These are phyloP conservation scores for Marisa cornuarietis DNA, from an alignment of 1,140 invertebrate genomes.

Conservation along the genomic window DNA sequence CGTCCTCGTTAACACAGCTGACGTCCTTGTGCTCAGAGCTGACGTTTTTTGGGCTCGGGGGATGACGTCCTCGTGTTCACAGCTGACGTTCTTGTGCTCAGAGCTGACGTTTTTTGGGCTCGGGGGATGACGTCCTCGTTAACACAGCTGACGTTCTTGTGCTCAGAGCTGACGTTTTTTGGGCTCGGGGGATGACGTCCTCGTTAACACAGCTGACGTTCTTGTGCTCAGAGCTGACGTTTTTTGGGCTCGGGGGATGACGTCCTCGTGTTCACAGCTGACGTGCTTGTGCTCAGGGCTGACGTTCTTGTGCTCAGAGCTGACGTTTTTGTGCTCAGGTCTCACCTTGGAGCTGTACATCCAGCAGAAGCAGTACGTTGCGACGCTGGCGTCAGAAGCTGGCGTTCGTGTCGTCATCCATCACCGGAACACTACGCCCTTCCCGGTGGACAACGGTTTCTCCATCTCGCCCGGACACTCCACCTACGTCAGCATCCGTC, in stretches of 20 bases:
- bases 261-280: no score
- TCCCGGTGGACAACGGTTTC: conserved; percentile 65
- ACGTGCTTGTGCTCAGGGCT: no score
- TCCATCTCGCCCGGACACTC: conserved; percentile 58
- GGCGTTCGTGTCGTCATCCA: conserved; percentile 64
- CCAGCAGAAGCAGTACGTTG: conserved; percentile 59
- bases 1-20: no score
- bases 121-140: no score
- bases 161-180: neutral
- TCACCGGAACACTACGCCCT: conserved; percentile 55
- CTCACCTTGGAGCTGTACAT: conserved; percentile 61
- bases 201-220: no score
- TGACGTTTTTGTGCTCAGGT: conserved; percentile 38
- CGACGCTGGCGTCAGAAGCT: conserved; percentile 53
- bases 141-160: no score
- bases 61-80: neutral
- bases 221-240: no score
- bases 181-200: no score
- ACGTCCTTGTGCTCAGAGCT: neutral
- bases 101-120: no score
- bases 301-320: neutral
- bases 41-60: no score
- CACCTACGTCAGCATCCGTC: conserved; percentile 57
- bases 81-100: neutral
- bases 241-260: no score